Base-by-base conservation (phyloP, 2,113 vertebrate genomes). In the Rhizomys pruinosus region DNA sequence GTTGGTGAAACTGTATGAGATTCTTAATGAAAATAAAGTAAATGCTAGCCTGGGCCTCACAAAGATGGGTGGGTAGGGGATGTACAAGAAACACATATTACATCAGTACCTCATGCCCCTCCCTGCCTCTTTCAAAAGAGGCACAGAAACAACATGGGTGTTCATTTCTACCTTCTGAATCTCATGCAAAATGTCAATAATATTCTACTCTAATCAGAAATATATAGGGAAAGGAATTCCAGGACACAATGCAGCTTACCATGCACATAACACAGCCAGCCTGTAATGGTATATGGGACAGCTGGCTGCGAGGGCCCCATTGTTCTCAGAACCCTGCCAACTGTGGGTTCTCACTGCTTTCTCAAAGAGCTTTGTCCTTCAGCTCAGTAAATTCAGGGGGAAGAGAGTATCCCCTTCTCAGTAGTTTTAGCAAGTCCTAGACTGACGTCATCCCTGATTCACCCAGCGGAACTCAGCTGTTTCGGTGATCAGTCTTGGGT, bases 61-160 rank as follows among this genome's bases (percentile, higher is more conserved):
- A 37, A 68, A 89, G 59, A 23, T 16, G 47, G 47, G 19, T 44
- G 27, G 44, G 27, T 7, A 20, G 42, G 66, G 12, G 20, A 80
- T 3, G 8, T 17, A 59, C 11, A 29, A 37, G 4, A 29, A 9
- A 2, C 5, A 2, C 10, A 5, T 7, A 16, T 2, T 44, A 11
- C 3, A 4, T 39, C 6, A n/a, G 34, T 0, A 20, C 5, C 22
- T 25, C 17, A 0, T 63, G 8, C 7, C 52, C 13, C 7, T 19
- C n/a, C 61, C 44, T 1, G 9, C 4, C 3, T 1, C 25, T 81
- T 79, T 61, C 42, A 2, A n/a, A n/a, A n/a, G n/a, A n/a, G 32
- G 19, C 3, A 0, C 29, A 47, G 25, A 78, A 92, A 66, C 5
- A 15, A 7, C 10, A 61, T 15, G 8, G 13, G 29, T 15, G 22